phyloP scores from a whole-genome alignment of 1,140 invertebrate species.

The Calephelis nemesis region DNA sequence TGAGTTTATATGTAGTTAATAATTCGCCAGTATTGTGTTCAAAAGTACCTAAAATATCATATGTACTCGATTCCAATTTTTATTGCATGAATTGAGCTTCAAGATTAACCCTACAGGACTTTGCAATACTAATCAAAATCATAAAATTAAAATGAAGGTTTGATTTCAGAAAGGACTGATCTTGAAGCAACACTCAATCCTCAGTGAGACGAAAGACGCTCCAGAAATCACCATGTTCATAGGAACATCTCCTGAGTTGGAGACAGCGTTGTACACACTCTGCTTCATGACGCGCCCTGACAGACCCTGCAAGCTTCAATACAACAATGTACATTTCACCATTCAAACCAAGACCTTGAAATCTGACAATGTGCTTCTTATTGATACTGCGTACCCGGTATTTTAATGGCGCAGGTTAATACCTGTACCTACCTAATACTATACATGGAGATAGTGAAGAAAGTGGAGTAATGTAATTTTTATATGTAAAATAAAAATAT shows the following conservation, averaged over 20 bases:
- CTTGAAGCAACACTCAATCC: slow-evolving; percentile 64
- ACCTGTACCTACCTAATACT: no score
- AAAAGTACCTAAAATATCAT: no score
- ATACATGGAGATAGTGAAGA: no score
- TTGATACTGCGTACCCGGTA: slow-evolving; percentile 66
- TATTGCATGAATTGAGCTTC: no score
- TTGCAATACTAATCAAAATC: no score
- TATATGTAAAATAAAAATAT: background rate
- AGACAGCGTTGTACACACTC: slow-evolving; percentile 93
- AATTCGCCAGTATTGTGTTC: no score
- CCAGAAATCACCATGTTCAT: slow-evolving; percentile 85
- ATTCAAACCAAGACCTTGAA: slow-evolving; percentile 68
- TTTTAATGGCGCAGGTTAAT: slow-evolving; percentile 36
- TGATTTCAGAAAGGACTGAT: slow-evolving; percentile 69
- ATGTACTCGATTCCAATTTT: no score
- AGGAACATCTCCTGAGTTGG: slow-evolving; percentile 95
- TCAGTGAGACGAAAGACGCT: slow-evolving; percentile 70
- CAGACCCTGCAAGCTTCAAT: slow-evolving; percentile 58
- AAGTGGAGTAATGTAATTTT: no score
- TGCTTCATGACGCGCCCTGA: slow-evolving; percentile 90
- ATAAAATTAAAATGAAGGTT: background rate
- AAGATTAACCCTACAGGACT: no score
- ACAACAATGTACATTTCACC: slow-evolving; percentile 62
- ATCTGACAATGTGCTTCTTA: slow-evolving; percentile 55
- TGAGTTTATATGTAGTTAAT: no score